Conservation (phyloP, 2,797 vertebrate genomes). For the Channallabes apus region DNA sequence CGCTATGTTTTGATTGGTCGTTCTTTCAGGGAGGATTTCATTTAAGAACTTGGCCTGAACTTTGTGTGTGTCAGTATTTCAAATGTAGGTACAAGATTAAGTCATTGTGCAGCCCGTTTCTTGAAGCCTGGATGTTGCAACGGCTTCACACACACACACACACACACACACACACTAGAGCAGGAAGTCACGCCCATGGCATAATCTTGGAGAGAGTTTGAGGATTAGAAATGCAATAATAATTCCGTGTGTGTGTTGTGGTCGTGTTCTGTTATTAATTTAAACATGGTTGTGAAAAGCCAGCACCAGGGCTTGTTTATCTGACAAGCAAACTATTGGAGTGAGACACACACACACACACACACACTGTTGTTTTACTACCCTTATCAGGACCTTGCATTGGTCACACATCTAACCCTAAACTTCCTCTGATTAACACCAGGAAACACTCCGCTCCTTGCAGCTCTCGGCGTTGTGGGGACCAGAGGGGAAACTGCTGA, state of each 20-base stretch:
- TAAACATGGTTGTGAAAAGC: conserved; percentile 52
- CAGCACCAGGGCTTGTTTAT: conserved; percentile 36
- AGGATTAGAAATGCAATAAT: background rate
- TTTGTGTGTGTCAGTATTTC: background rate
- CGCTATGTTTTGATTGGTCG: background rate
- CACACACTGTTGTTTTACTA: background rate
- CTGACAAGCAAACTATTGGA: background rate
- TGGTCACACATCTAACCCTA: background rate
- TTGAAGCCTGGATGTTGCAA: background rate
- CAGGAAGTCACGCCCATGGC: conserved; percentile 18
- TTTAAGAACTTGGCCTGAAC: conserved; percentile 3
- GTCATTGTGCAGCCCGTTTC: conserved; percentile 1
- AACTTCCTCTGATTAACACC: background rate
- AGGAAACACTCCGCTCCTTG: background rate
- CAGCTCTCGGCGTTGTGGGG: background rate
- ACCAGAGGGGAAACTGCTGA: background rate
- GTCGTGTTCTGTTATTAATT: conserved; percentile 58
- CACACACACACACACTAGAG: no score
- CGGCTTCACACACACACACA: background rate
- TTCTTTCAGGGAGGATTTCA: background rate
- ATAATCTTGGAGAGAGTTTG: background rate
- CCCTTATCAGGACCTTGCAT: background rate
- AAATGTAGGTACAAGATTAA: background rate
- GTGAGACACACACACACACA: conserved; percentile 10
- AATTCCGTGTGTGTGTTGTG: conserved; percentile 29